Evolutionary conservation across 2,797 vertebrate species (phyloP).

Genomic region (Siniperca obscura): DNA sequence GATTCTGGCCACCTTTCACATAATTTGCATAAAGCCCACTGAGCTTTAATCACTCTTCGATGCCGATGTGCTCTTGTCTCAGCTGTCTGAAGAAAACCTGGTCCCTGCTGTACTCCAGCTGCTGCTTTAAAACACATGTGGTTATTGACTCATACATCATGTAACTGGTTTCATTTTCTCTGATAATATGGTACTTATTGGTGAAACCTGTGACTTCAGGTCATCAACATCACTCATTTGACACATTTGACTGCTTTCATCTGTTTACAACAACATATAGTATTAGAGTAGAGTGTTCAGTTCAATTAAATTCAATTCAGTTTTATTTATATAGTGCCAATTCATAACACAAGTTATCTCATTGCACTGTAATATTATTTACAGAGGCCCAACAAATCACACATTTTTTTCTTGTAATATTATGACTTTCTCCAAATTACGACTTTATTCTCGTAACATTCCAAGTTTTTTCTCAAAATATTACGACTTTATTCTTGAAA

Average conservation of each 20-base stretch:
- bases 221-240: background rate
- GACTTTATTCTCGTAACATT: background rate
- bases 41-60: conserved; percentile 1
- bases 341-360: too few species aligned
- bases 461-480: background rate
- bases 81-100: background rate
- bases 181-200: background rate
- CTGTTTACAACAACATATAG: background rate
- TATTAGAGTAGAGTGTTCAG: background rate
- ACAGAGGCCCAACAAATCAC: too few species aligned
- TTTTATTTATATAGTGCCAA: too few species aligned
- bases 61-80: background rate
- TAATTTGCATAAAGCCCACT: conserved; percentile 10
- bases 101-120: conserved; percentile 14
- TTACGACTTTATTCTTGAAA: background rate
- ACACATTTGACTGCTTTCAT: background rate
- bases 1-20: background rate
- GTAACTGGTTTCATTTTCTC: background rate
- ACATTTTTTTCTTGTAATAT: too few species aligned
- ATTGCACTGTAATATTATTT: too few species aligned
- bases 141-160: conserved; percentile 12
- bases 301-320: too few species aligned
- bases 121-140: background rate
- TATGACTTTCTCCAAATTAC: background rate
- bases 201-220: conserved; percentile 3